Evolutionary conservation across 2,888 invertebrate species (phyloP), one percentile per base, ranked within the genome.

Genomic region (Perdita meconis): DNA sequence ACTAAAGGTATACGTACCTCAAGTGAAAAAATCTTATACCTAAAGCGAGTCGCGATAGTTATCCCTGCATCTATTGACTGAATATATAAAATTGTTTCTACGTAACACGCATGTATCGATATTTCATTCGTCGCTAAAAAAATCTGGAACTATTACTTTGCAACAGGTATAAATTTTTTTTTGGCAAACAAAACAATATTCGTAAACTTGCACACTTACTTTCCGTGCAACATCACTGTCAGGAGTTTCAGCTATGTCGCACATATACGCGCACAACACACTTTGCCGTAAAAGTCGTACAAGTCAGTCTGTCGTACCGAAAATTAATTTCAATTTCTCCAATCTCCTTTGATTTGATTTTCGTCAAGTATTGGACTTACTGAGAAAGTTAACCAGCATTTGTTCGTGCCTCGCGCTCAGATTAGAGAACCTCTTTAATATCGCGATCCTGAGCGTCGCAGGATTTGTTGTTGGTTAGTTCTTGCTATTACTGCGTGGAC

Each of bases 401-500:
- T 86, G 86, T 84, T 91, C 89, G 64, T 90, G 91, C 76, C 87
- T 90, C 44, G 87, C 88, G 36, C 88, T 83, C 63, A 92, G 78
- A 64, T 90, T 89, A 55, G 90, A 89, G 68, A 91, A 90, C 79
- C 88, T 89, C 75, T 89, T 92, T 67, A 91, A 83, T 85, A 91
- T 91, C 78, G 90, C 90, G 82, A 92, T 88, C 82, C 91, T 90
- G 56, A 92, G 86, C 51, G 89, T 89, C 85, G 88, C 89, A 75
- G 88, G 87, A 64, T 86, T 88, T 69, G 80, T 80, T 80, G 84
- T 86, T 90, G 85, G 91, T 92, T 92, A 92, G 86, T 92, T 92
- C 66, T 90, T 89, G 74, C 83, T 90, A 82, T 88, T 89, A 70
- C 87, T 90, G 55, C 92, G 92, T 66, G 93, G 93, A 87, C 93